Evolutionary conservation across 2,888 invertebrate genomes (phyloP), one percentile per base, ranked within the genome.

Genomic region (Geotrupes spiniger): DNA sequence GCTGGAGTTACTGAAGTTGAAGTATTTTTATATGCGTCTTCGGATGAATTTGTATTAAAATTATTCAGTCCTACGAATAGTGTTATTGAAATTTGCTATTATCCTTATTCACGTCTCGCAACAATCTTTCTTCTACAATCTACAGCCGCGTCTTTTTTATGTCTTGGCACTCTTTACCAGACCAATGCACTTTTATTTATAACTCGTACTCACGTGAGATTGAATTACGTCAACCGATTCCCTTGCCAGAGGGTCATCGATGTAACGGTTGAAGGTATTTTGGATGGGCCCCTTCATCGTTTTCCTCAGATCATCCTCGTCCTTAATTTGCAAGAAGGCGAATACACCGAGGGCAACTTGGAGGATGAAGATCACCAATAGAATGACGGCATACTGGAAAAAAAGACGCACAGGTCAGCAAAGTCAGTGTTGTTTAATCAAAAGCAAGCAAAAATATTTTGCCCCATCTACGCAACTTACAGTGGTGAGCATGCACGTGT

Each of bases 331-430:
- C 2, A 82, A 74, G 72, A 86, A 87, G 45, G 84, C 76, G 47
- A 82, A 78, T 6, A 85, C 80, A 0, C 83, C 84, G 52, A 87
- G 72, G 11, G 82, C 82, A 53, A 89, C 78, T 79, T 89, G 87
- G 46, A 85, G 70, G 45, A 89, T 81, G 69, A 89, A 82, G 52
- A 89, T 78, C 38, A 84, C 77, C 58, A 89, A 71, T 58, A 89
- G 72, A 69, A 85, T 79, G 57, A 86, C 79, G 3, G 88, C 81
- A 73, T 87, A 89, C 89, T 88, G 73, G 42, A 78, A 77, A 50
- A 58, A 50, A 57, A 46, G n/a, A n/a, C n/a, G n/a, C n/a, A 10
- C 4, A 50, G 12, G 8, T 9, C 21, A 28, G 37, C 11, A 28
- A n/a, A n/a, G n/a, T n/a, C n/a, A n/a, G n/a, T n/a, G n/a, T n/a